Conservation (phyloP, 1,140 invertebrate species). For the Drosophila truncata region DNA sequence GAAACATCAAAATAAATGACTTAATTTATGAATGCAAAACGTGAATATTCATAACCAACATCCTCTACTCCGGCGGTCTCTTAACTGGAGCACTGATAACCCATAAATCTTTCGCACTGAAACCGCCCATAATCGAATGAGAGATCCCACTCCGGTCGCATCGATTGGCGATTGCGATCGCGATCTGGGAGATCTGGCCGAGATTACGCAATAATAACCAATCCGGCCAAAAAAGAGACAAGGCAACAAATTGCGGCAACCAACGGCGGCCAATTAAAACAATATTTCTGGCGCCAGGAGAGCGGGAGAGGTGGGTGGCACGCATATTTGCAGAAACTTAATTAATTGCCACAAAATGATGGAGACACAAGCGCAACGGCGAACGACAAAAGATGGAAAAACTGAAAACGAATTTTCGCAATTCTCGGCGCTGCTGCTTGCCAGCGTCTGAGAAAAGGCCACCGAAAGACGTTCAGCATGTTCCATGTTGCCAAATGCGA, state of each 20-base stretch:
- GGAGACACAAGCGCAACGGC: slow-evolving; percentile 41
- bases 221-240: slow-evolving; percentile 18
- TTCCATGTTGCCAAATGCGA: slow-evolving; percentile 51
- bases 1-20: not conserved
- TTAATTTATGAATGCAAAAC: slow-evolving; percentile 1
- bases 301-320: slow-evolving; percentile 20
- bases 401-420: slow-evolving; percentile 34
- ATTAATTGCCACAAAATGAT: slow-evolving; percentile 48
- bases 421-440: slow-evolving; percentile 18
- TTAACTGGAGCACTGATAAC: slow-evolving; percentile 37
- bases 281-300: slow-evolving; percentile 31
- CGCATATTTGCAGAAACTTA: slow-evolving; percentile 44
- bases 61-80: slow-evolving; percentile 11
- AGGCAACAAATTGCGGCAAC: slow-evolving; percentile 42
- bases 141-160: slow-evolving; percentile 32
- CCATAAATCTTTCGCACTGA: slow-evolving; percentile 26
- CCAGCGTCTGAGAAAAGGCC: slow-evolving; percentile 42
- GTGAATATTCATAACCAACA: slow-evolving; percentile 31
- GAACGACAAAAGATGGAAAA: slow-evolving; percentile 47
- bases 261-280: slow-evolving; percentile 39
- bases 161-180: slow-evolving; percentile 21
- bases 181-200: slow-evolving; percentile 9
- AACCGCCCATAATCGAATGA: slow-evolving; percentile 33
- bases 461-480: slow-evolving; percentile 46
- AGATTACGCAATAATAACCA: slow-evolving; percentile 38